Conservation (phyloP, 2,113 vertebrate species). For the Neolamprologus modestus region DNA sequence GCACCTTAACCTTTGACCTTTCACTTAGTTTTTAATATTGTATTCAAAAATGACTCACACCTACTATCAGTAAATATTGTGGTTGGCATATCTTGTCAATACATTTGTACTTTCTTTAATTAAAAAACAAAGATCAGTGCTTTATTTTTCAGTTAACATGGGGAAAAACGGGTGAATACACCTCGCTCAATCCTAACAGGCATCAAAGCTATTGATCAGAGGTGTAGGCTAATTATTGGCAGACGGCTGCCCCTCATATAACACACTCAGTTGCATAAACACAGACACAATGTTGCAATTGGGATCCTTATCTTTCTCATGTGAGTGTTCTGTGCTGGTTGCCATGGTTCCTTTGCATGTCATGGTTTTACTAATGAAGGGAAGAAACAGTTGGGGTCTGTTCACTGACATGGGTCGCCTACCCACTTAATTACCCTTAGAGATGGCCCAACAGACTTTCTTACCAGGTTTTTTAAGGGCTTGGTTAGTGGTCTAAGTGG, state of each 20-base stretch:
- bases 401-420: slow-evolving; percentile 3
- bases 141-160: not conserved
- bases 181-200: not conserved
- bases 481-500: not conserved
- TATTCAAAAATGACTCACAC: not conserved
- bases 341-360: slow-evolving; percentile 46
- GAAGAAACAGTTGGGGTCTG: slow-evolving; percentile 39
- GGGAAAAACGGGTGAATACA: not conserved
- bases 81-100: not conserved
- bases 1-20: too few species aligned
- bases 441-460: not conserved
- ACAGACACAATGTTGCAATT: not conserved
- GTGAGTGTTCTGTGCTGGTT: slow-evolving; percentile 31
- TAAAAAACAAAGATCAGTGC: not conserved
- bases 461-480: not conserved
- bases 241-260: not conserved
- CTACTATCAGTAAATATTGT: not conserved
- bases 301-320: not conserved
- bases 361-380: slow-evolving; percentile 57
- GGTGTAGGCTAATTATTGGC: not conserved
- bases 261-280: not conserved
- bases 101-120: not conserved
- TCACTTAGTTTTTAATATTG: not conserved
- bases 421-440: slow-evolving; percentile 1
- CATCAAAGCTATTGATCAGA: slow-evolving; percentile 10